These are phyloP conservation scores for Torymus texanus DNA, from an alignment of 2,888 invertebrate genomes.

Conservation along the genomic window DNA sequence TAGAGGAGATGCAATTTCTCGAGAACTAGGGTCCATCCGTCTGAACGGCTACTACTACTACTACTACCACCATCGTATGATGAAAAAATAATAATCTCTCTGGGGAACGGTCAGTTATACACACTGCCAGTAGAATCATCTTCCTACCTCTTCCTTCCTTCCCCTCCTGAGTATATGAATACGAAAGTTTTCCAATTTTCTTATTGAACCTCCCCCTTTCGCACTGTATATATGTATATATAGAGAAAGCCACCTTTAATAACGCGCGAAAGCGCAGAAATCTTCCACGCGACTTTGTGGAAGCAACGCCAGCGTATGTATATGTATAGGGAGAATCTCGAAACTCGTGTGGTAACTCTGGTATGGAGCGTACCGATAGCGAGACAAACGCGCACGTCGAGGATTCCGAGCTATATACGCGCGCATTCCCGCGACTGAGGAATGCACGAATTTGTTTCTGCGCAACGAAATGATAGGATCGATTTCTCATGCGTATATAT, in stretches of 20 bases:
- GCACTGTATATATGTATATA: too few relatives aligned
- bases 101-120: slow-evolving; percentile 69
- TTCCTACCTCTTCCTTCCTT: slow-evolving; percentile 56
- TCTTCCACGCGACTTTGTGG: too few relatives aligned
- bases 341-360: slow-evolving; percentile 1
- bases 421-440: neutral
- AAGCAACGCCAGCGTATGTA: too few relatives aligned
- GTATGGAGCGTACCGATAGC: neutral
- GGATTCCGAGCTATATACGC: neutral
- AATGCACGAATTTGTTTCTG: slow-evolving; percentile 1
- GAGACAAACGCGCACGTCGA: neutral
- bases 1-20: slow-evolving; percentile 71
- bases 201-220: slow-evolving; percentile 14
- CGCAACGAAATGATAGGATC: slow-evolving; percentile 3
- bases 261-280: too few relatives aligned
- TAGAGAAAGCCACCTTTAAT: too few relatives aligned
- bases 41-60: slow-evolving; percentile 60
- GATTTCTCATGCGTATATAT: neutral
- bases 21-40: slow-evolving; percentile 64
- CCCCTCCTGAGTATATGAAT: slow-evolving; percentile 38
- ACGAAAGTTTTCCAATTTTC: slow-evolving; percentile 37
- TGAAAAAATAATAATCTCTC: slow-evolving; percentile 75
- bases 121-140: slow-evolving; percentile 66
- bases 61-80: slow-evolving; percentile 61
- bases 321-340: neutral